Percentiles rank a stretch among this genome's conserved stretches.
phyloP scores from a whole-genome alignment of 2,113 vertebrate genomes.

The Channa argus region DNA sequence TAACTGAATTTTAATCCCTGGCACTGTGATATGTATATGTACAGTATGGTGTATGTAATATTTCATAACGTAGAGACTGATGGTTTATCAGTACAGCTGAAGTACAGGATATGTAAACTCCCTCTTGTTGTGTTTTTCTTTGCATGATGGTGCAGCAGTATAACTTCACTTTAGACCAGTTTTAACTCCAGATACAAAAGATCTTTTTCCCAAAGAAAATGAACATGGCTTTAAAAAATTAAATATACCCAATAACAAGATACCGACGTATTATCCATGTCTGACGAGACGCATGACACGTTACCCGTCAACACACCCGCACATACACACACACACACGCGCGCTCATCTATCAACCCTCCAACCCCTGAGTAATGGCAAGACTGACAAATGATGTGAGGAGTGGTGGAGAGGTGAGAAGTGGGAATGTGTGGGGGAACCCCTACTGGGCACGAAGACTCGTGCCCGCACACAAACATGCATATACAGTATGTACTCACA shows the following conservation, averaged over 20 bases:
- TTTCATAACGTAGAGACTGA: slow-evolving; percentile 3
- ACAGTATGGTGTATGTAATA: not conserved
- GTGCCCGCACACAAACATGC: slow-evolving; percentile 32
- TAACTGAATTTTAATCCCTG: slow-evolving; percentile 2
- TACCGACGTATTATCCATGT: slow-evolving; percentile 33
- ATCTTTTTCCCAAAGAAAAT: not conserved
- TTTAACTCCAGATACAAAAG: not conserved
- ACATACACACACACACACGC: slow-evolving; percentile 15
- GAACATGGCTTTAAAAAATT: not conserved
- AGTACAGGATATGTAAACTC: not conserved
- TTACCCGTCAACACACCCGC: slow-evolving; percentile 6
- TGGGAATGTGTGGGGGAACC: slow-evolving; percentile 65
- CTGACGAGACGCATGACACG: slow-evolving; percentile 13
- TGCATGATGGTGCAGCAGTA: not conserved
- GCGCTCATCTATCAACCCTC: not conserved
- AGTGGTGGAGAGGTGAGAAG: slow-evolving; percentile 49
- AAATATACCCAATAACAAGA: slow-evolving; percentile 18
- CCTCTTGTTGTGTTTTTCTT: not conserved
- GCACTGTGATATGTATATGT: not conserved
- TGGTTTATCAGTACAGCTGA: not conserved
- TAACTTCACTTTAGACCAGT: not conserved
- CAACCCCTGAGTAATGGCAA: slow-evolving; percentile 35
- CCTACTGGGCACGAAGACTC: slow-evolving; percentile 71
- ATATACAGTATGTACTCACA: slow-evolving; percentile 33
- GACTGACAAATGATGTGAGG: slow-evolving; percentile 50